Evolutionary conservation across 2,888 invertebrate genomes (phyloP).

Genomic region (Xanthostigma xanthostigma): DNA sequence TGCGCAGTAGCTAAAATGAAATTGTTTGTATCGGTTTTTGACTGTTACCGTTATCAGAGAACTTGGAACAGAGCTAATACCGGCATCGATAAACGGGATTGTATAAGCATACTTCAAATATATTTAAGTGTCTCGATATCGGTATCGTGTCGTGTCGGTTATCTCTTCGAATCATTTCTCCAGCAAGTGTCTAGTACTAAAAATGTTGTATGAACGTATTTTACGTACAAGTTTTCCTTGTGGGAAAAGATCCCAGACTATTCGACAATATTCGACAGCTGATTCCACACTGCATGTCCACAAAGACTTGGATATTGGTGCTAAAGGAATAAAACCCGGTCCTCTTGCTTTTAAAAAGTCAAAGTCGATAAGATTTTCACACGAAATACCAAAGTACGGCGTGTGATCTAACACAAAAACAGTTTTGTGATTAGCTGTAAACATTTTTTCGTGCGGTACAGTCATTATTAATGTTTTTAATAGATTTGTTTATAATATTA

Average conservation of each 20-base stretch:
- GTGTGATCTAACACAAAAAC: constrained; percentile 91
- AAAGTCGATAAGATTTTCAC: constrained; percentile 70
- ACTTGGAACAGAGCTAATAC: too few species aligned
- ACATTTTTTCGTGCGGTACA: constrained; percentile 30
- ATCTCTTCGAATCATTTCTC: too few species aligned
- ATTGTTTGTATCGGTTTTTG: too few species aligned
- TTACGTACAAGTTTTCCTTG: constrained; percentile 61
- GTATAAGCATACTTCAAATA: too few species aligned
- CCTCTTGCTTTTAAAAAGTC: constrained; percentile 58
- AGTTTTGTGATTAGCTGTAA: constrained; percentile 81
- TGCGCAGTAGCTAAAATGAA: too few species aligned
- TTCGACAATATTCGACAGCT: constrained; percentile 88
- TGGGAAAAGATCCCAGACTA: constrained; percentile 96
- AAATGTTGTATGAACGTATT: background rate
- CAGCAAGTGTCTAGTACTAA: background rate
- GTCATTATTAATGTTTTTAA: constrained; percentile 9
- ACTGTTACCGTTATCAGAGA: too few species aligned
- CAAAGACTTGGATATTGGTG: constrained; percentile 78
- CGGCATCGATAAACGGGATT: too few species aligned
- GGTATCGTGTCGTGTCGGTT: too few species aligned
- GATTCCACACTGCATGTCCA: constrained; percentile 97
- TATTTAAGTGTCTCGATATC: too few species aligned
- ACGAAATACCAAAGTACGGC: constrained; percentile 75
- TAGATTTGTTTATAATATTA: too few species aligned
- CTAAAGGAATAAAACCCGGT: constrained; percentile 56